A percentile compares a stretch with the other conserved stretches of the same genome.
Evolutionary conservation across 2,888 invertebrate species (phyloP).

Genomic region (Watsonalla binaria): DNA sequence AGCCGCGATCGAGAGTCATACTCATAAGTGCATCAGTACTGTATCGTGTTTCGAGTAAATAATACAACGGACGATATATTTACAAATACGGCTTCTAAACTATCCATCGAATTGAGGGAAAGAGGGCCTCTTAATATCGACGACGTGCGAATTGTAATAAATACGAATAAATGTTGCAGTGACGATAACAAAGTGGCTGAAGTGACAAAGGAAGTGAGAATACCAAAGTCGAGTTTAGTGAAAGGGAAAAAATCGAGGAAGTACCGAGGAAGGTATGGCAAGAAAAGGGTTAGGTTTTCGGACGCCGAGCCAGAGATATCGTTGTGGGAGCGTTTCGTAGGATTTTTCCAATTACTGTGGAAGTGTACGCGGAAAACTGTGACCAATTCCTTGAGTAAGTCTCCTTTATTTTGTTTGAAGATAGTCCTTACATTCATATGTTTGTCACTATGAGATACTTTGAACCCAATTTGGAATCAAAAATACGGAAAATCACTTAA

Average conservation of each 20-base stretch:
- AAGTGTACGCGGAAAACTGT: constrained; percentile 45
- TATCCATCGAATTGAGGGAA: constrained; percentile 25
- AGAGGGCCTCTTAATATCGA: constrained; percentile 32
- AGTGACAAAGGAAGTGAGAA: constrained; percentile 44
- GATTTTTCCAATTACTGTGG: constrained; percentile 56
- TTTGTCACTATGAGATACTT: too few relatives aligned
- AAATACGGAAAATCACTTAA: too few relatives aligned
- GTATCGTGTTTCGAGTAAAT: constrained; percentile 39
- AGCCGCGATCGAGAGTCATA: constrained; percentile 42
- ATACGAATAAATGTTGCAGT: constrained; percentile 24
- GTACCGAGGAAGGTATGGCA: constrained; percentile 32
- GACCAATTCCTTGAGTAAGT: constrained; percentile 54
- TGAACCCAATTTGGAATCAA: too few relatives aligned
- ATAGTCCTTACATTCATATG: too few relatives aligned
- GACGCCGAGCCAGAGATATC: constrained; percentile 41
- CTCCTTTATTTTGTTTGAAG: constrained; percentile 5
- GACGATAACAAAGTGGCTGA: constrained; percentile 16
- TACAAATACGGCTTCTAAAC: constrained; percentile 47
- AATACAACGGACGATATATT: constrained; percentile 20
- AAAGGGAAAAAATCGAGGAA: constrained; percentile 45
- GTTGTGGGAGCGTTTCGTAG: constrained; percentile 48
- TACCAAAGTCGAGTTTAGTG: constrained; percentile 52
- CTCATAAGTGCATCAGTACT: constrained; percentile 38
- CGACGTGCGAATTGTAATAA: constrained; percentile 38
- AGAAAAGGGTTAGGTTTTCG: constrained; percentile 64